Percentiles rank a stretch among this genome's conserved stretches.
Conservation (phyloP, 2,797 vertebrate genomes). For the Cuniculus paca region DNA sequence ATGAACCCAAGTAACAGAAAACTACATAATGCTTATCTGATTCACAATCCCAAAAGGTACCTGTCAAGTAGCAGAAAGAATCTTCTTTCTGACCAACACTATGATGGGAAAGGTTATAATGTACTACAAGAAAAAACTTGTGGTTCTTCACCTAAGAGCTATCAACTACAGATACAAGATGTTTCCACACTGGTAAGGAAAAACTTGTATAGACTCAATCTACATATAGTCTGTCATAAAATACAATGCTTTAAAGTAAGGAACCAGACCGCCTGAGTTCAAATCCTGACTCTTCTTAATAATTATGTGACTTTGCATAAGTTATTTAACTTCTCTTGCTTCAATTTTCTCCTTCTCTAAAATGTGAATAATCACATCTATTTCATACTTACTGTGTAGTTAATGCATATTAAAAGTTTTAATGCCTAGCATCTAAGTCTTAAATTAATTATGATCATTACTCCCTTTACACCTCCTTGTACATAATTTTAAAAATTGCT, state of each 20-base stretch:
- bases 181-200: background rate
- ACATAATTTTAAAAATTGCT: background rate
- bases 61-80: background rate
- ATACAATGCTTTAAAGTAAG: background rate
- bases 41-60: background rate
- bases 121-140: background rate
- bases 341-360: background rate
- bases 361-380: background rate
- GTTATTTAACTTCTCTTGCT: background rate
- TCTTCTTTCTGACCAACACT: background rate
- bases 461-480: background rate
- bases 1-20: background rate
- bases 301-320: background rate
- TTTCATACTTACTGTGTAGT: background rate
- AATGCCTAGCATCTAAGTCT: background rate
- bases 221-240: background rate
- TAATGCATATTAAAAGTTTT: background rate
- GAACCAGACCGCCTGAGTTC: background rate
- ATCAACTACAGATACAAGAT: background rate
- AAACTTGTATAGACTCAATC: background rate
- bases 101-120: background rate
- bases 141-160: background rate
- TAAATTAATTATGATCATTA: background rate
- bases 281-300: background rate
- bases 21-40: background rate